These are phyloP conservation scores for Pitta sordida DNA, from an alignment of 2,113 vertebrate species.

Conservation along the genomic window DNA sequence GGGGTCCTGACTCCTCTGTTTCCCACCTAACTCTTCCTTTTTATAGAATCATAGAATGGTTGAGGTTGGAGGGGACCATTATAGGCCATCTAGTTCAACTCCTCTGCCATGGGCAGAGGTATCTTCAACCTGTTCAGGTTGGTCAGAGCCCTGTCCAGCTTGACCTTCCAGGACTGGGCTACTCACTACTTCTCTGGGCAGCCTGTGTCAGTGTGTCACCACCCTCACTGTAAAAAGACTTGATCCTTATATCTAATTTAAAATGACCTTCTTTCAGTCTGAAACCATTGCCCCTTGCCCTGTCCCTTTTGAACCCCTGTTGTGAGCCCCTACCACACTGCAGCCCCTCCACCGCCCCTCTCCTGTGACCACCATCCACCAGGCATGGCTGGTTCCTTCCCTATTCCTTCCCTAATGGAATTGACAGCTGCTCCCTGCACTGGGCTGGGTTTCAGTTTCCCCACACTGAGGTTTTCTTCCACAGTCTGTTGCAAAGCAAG, in stretches of 20 bases:
- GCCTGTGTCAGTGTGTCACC: background rate
- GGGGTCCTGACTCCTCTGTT: background rate
- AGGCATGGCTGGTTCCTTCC: background rate
- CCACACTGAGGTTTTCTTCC: background rate
- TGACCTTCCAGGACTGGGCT: background rate
- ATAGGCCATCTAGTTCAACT: background rate
- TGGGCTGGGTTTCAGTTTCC: background rate
- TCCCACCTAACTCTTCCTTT: background rate
- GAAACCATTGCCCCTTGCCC: background rate
- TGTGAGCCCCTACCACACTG: background rate
- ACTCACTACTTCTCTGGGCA: background rate
- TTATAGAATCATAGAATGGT: background rate
- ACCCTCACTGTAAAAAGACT: background rate
- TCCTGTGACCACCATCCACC: background rate
- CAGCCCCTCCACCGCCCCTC: background rate
- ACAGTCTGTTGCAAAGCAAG: background rate
- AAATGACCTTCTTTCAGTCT: background rate
- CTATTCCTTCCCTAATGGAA: slow-evolving; percentile 15
- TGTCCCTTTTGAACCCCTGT: background rate
- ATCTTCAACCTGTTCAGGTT: background rate
- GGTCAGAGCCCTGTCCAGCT: background rate
- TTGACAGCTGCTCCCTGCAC: background rate
- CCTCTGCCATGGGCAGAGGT: background rate
- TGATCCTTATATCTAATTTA: background rate
- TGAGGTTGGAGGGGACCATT: background rate